Evolutionary conservation across 2,113 vertebrate genomes (phyloP), one percentile per base, ranked within the genome.

Genomic region (Glaucomys volans): DNA sequence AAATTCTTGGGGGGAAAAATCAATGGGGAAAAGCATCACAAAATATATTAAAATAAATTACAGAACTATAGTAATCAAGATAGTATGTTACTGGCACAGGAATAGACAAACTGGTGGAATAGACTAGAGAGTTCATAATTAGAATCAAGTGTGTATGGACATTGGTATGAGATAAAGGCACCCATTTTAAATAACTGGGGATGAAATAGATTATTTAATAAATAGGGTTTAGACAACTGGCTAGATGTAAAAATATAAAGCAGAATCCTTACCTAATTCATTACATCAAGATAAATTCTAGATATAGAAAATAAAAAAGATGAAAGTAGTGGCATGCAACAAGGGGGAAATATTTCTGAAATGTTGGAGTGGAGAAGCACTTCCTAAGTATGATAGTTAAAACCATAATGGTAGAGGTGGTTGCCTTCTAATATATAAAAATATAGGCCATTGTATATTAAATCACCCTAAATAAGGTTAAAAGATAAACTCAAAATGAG

Each of bases 21-120:
- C 57, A 67, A 4, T 74, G 28, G 79, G 47, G 32, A 18, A 75
- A 57, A 80, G 42, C 66, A 80, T 81, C 57, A 76, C 3, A 84
- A 93, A 81, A 52, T 62, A 80, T 30, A 54, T 87, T 71, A 89
- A 76, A 87, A 83, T n/a, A 77, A 54, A 69, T 81, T 59, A n/a
- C 10, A 81, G 62, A 90, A 52, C 20, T 42, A 35, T 59, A 79
- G 24, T 42, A 16, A 54, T 69, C 66, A 62, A 80, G 89, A 75
- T 10, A 76, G 40, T 59, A 12, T 71, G 37, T 81, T 75, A 32
- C 3, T 69, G 80, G n/a, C 20, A 47, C 18, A 37, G 28, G 30
- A 75, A 79, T 18, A 80, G 40, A 52, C 16, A 37, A 80, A 57
- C 64, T 80, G 42, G 35, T 74, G 14, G 57, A 52, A 89, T 5